phyloP scores from a whole-genome alignment of 1,140 invertebrate species.

The Pachypeltis micranthus region DNA sequence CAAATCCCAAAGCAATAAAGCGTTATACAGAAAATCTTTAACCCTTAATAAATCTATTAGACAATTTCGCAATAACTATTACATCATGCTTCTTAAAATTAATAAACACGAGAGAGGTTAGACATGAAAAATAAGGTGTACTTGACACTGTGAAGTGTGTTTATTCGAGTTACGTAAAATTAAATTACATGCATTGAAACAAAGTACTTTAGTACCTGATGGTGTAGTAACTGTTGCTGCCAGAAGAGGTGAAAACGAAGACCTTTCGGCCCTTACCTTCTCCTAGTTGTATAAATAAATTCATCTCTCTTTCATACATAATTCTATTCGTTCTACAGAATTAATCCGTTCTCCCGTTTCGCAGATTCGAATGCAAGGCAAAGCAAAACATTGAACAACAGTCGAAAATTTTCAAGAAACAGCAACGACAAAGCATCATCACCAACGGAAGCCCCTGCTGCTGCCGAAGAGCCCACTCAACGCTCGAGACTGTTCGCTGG shows the following conservation, averaged over 20 bases:
- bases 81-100: too few relatives aligned
- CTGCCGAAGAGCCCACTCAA: background rate
- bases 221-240: background rate
- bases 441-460: background rate
- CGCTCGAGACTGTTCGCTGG: slow-evolving; percentile 6
- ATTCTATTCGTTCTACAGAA: background rate
- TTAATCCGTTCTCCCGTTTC: background rate
- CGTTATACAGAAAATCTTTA: too few relatives aligned
- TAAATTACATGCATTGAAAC: too few relatives aligned
- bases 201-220: background rate
- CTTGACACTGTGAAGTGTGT: too few relatives aligned
- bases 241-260: background rate
- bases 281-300: background rate
- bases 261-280: background rate
- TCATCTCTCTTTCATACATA: background rate
- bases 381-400: background rate
- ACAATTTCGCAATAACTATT: too few relatives aligned
- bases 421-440: background rate
- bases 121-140: too few relatives aligned
- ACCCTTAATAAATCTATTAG: too few relatives aligned
- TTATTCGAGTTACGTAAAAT: too few relatives aligned
- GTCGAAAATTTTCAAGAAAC: background rate
- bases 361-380: background rate
- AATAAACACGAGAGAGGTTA: too few relatives aligned
- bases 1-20: too few relatives aligned